These are phyloP conservation scores for Microplitis manilae DNA, from an alignment of 2,888 invertebrate species.

Conservation along the genomic window DNA sequence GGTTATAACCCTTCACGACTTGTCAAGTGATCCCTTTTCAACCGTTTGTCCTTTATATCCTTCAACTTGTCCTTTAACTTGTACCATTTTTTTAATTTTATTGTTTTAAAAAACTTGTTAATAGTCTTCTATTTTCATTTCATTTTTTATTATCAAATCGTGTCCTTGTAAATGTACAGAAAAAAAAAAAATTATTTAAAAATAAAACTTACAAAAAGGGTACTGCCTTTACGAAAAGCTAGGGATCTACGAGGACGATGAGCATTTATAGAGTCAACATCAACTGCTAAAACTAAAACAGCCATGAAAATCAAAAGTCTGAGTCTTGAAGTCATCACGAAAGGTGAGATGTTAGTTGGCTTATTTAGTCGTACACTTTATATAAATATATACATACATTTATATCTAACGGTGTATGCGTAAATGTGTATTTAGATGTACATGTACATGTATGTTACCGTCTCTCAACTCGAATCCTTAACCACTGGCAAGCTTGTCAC, in stretches of 20 bases:
- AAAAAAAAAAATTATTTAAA: neutral
- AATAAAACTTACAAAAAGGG: constrained; percentile 66
- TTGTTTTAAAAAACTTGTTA: neutral
- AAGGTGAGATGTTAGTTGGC: constrained; percentile 15
- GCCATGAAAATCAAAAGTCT: constrained; percentile 48
- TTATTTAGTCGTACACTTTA: neutral
- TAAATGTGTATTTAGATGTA: constrained; percentile 1
- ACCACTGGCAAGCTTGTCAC: constrained; percentile 27
- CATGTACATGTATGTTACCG: constrained; percentile 20
- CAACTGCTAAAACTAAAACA: constrained; percentile 52
- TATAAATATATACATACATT: neutral
- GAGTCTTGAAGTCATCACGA: constrained; percentile 49
- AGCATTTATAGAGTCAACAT: constrained; percentile 31
- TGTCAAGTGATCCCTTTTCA: no score
- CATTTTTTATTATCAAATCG: neutral
- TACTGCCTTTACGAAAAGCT: constrained; percentile 65
- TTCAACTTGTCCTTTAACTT: no score
- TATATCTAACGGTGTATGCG: neutral
- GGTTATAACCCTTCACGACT: no score
- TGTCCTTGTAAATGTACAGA: no score
- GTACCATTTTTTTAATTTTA: no score
- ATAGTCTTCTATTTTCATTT: neutral
- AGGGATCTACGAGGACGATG: constrained; percentile 57
- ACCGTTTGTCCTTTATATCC: no score
- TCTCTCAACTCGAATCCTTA: constrained; percentile 21